Conservation (phyloP, 2,797 vertebrate genomes). For the Sebastes itinus region DNA sequence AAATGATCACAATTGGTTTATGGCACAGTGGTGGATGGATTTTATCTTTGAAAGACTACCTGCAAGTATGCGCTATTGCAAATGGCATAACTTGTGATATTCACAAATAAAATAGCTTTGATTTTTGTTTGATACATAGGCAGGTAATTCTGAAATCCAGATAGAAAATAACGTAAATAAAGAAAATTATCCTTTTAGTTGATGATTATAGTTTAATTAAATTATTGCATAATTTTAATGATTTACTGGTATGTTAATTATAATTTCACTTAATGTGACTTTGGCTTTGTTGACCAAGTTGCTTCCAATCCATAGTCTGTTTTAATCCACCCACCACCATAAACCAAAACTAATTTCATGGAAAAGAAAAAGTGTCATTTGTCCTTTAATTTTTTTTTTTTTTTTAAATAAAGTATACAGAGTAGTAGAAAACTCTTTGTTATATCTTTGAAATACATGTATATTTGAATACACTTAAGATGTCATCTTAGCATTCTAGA, state of each 20-base stretch:
- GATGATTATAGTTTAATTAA: neutral
- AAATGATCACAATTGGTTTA: slow-evolving; percentile 13
- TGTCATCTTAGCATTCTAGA: neutral
- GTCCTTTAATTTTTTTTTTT: neutral
- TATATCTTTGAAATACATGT: neutral
- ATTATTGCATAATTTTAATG: neutral
- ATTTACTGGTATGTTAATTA: neutral
- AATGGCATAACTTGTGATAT: neutral
- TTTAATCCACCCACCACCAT: slow-evolving; percentile 63
- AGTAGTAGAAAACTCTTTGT: neutral
- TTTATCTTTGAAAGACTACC: neutral
- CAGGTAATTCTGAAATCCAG: neutral
- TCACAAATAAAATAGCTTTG: neutral
- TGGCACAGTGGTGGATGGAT: slow-evolving; percentile 56
- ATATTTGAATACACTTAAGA: neutral
- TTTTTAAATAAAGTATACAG: neutral
- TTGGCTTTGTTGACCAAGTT: neutral
- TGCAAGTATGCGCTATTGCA: neutral
- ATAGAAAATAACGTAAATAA: neutral
- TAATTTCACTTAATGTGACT: neutral
- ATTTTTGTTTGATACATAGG: neutral
- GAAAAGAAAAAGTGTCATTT: neutral
- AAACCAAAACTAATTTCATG: neutral
- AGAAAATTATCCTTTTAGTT: neutral
- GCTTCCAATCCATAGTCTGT: neutral